Evolutionary conservation across 2,113 vertebrate species (phyloP), one percentile per base, ranked within the genome.

Genomic region (Hippotragus niger): DNA sequence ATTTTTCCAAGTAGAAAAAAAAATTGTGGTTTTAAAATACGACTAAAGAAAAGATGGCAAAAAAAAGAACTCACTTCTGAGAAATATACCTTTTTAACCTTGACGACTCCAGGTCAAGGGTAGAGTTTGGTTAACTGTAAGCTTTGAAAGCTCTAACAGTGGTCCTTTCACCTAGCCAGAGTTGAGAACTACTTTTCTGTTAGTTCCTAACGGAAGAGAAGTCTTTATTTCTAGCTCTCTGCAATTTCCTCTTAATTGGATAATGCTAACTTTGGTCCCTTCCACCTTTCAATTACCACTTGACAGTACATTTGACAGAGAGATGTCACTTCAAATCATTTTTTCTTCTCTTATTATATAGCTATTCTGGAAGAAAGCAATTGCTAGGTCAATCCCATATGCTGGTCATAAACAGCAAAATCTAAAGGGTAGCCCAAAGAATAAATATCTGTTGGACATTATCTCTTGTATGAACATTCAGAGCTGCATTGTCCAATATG

Each of bases 271-370:
- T 81, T 97, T 94, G 86, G 17, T 62, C 97, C n/a, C 47, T 97
- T 97, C n/a, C 53, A 29, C 95, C 84, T 98, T 98, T 93, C 91
- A 97, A 85, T 95, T 96, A 96, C 91, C 80, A 96, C 96, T 94
- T 96, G 55, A 98, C 76, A 87, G 85, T 60, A 33, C 27, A 17
- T 84, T 50, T 1, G 31, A 90, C 36, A 36, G 86, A 31, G 82
- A 33, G 47, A 81, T 85, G 55, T 84, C 90, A 90, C 89, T 94
- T 92, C 14, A 95, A 97, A 93, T 76, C 53, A 14, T 82, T 58
- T 88, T 86, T 84, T 64, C 52, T 96, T 80, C 36, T 81, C 83
- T 92, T 95, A 67, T 91, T 55, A 81, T 40, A 67, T 25, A 95
- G 43, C 81, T 94, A 80, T 86, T 91, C 55, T 62, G 21, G 58